These are phyloP conservation scores for Pogona vitticeps DNA, from an alignment of 2,113 vertebrate genomes.

Conservation along the genomic window DNA sequence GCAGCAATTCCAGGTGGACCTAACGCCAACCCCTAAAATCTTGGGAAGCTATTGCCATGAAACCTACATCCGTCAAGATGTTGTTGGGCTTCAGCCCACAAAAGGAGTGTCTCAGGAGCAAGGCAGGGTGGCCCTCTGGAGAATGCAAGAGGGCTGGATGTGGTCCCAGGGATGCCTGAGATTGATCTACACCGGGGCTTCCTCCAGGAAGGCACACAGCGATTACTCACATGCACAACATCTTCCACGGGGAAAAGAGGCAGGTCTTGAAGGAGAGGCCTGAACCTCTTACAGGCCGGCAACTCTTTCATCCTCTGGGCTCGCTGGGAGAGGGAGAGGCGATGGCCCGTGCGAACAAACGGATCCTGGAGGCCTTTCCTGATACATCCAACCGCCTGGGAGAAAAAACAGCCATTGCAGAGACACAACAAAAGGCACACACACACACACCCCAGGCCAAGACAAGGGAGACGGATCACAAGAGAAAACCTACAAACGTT, in stretches of 20 bases:
- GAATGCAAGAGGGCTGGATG: no score
- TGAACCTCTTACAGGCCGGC: slow-evolving; percentile 78
- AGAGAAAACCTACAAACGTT: no score
- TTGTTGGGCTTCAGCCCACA: no score
- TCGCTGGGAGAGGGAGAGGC: slow-evolving; percentile 87
- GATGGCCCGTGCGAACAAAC: slow-evolving; percentile 86
- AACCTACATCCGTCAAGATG: no score
- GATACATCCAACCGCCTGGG: slow-evolving; percentile 84
- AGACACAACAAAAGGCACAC: neutral
- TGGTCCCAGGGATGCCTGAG: accelerated
- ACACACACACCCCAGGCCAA: no score
- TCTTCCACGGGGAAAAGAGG: slow-evolving; percentile 80
- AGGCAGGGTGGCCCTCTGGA: no score
- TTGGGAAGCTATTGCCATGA: no score
- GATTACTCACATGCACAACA: slow-evolving; percentile 85
- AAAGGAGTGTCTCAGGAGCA: neutral
- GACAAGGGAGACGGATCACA: no score
- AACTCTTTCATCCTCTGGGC: slow-evolving; percentile 87
- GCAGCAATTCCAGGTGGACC: no score
- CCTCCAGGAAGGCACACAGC: neutral
- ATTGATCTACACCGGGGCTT: neutral
- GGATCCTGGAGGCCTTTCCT: slow-evolving; percentile 85
- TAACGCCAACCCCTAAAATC: no score
- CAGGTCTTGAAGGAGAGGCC: slow-evolving; percentile 76
- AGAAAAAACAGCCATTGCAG: neutral